Percentiles rank a stretch among this genome's conserved stretches.
Evolutionary conservation across 2,797 vertebrate species (phyloP).

Genomic region (Hylomyscus alleni): DNA sequence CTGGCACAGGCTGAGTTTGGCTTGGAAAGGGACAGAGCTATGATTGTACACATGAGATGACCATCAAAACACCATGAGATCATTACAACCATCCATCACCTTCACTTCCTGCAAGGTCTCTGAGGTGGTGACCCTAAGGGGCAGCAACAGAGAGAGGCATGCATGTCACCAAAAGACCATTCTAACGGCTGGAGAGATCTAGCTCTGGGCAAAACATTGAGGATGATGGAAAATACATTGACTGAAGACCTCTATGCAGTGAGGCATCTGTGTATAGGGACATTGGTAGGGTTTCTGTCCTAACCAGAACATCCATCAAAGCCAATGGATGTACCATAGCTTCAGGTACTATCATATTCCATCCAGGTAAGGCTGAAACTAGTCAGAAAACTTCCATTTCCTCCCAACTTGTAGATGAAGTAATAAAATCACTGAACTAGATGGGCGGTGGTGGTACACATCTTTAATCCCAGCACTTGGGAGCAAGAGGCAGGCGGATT

Average conservation of each 20-base stretch:
- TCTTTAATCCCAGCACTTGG: too few relatives aligned
- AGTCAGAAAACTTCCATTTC: neutral
- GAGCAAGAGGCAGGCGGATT: too few relatives aligned
- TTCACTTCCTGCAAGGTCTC: conserved; percentile 33
- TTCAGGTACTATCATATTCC: conserved; percentile 78
- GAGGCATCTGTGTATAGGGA: fast-evolving
- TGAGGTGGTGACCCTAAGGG: neutral
- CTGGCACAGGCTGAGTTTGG: conserved; percentile 82
- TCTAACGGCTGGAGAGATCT: neutral
- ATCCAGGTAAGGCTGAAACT: neutral
- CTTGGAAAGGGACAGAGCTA: conserved; percentile 84
- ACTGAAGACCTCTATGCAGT: neutral
- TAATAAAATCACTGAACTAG: fast-evolving
- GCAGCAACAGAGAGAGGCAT: fast-evolving
- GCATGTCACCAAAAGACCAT: neutral
- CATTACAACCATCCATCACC: conserved; percentile 57
- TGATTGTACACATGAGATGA: conserved; percentile 71
- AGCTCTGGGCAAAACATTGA: neutral
- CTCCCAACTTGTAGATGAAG: neutral
- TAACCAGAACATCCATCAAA: conserved; percentile 80
- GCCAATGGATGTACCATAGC: conserved; percentile 72
- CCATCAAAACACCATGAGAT: conserved; percentile 68
- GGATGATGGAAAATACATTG: neutral
- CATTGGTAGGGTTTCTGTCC: neutral
- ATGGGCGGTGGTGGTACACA: too few relatives aligned